Base-by-base conservation (phyloP, 2,797 vertebrate genomes). In the Lateolabrax maculatus region DNA sequence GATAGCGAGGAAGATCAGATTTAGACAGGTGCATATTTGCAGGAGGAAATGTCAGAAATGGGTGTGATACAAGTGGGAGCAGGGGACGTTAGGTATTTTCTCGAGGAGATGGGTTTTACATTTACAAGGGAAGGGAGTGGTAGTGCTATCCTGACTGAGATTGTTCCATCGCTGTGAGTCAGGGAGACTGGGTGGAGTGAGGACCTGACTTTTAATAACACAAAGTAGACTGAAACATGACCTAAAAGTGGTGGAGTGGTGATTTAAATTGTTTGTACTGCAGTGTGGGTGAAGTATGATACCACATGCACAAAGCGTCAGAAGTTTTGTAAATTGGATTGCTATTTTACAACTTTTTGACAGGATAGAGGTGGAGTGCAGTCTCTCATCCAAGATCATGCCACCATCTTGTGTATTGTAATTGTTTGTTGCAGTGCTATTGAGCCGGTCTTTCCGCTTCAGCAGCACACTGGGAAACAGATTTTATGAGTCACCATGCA, bases 171-270 rank as follows among this genome's bases (percentile, higher is more conserved):
- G 49, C 46, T 62, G 76, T 48, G 60, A 89, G 72, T 73, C 37
- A n/a, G 79, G 53, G 46, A 83, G 75, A 78, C 60, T 62, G 25
- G 57, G 25, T 69, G 48, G 63, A 83, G 84, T 51, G 68, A 83
- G 75, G 81, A 71, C 49, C 61, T 64, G 79, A 87, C 71, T 91
- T 66, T 53, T 82, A 91, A 89, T 87, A 78, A 79, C 66, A 57
- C 56, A 63, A 62, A 72, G 55, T 58, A 39, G 73, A 77, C 36
- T 74, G 46, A 61, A 19, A 53, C 31, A 29, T 37, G 13, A 57
- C 49, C 49, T 61, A 19, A 43, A 84, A 72, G 44, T 39, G 23
- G 43, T n/a, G 15, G 7, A 60, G 49, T 10, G 46, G 56, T 56
- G 65, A 77, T 80, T 83, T 68, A n/a, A 75, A 81, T 77, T 77